phyloP scores from a whole-genome alignment of 1,140 invertebrate species.

The Dinoponera quadriceps region DNA sequence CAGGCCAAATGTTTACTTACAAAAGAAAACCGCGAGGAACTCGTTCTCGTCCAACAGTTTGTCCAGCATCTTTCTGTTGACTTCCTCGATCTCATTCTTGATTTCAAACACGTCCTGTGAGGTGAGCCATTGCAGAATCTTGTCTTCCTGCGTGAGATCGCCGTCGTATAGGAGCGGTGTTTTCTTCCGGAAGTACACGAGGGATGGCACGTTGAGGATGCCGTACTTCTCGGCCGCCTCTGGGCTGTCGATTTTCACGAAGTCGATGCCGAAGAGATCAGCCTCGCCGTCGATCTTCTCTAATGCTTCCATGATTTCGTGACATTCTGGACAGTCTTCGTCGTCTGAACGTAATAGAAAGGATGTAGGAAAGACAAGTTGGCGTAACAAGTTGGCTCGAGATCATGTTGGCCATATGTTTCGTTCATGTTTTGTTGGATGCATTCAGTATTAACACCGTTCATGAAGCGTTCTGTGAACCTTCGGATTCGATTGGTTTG shows the following conservation, averaged over 20 bases:
- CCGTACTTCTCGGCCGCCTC: slow-evolving; percentile 93
- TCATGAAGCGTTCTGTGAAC: too few relatives aligned
- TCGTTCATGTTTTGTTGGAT: too few relatives aligned
- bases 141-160: slow-evolving; percentile 95
- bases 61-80: slow-evolving; percentile 97
- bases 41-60: slow-evolving; percentile 97
- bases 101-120: slow-evolving; percentile 98
- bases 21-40: slow-evolving; percentile 97
- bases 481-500: neutral
- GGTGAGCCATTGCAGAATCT: slow-evolving; percentile 95
- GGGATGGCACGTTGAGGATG: slow-evolving; percentile 92
- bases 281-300: slow-evolving; percentile 98
- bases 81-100: slow-evolving; percentile 98
- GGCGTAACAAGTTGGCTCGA: neutral
- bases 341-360: slow-evolving; percentile 89
- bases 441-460: too few relatives aligned
- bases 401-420: too few relatives aligned
- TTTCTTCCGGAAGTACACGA: slow-evolving; percentile 96
- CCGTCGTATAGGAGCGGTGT: slow-evolving; percentile 95
- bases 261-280: slow-evolving; percentile 96
- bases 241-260: slow-evolving; percentile 96
- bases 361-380: too few relatives aligned
- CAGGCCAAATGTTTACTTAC: slow-evolving; percentile 89
- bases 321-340: slow-evolving; percentile 95
- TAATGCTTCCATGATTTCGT: slow-evolving; percentile 94